Percentiles rank a stretch among this genome's conserved stretches.
These are phyloP conservation scores for Chauna torquata DNA, from an alignment of 2,113 vertebrate genomes.

Conservation along the genomic window DNA sequence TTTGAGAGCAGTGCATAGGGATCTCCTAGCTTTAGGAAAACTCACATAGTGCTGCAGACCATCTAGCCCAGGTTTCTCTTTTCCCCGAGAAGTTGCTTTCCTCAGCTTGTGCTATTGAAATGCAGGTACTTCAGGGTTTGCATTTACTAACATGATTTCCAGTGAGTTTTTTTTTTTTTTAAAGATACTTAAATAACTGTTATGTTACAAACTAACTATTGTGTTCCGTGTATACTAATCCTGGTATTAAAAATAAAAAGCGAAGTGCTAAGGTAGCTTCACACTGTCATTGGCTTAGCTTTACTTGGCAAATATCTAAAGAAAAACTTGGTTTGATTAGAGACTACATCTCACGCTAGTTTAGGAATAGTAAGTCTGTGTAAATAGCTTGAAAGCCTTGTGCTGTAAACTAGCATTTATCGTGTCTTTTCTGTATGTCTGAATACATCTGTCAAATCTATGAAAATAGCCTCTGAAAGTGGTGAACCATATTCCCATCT, in stretches of 20 bases:
- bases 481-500: conserved; percentile 52
- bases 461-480: conserved; percentile 59
- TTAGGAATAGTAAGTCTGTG: not conserved
- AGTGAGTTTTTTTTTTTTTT: not conserved
- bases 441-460: conserved; percentile 62
- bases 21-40: not conserved
- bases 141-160: not conserved
- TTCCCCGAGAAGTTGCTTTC: not conserved
- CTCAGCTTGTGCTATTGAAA: not conserved
- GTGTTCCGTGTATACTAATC: not conserved
- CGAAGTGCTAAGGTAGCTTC: not conserved
- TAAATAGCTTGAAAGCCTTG: conserved; percentile 38
- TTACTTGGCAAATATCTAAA: not conserved
- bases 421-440: not conserved
- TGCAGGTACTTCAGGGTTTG: not conserved
- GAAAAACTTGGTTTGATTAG: not conserved
- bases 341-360: not conserved
- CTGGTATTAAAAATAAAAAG: not conserved
- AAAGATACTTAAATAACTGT: not conserved
- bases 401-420: conserved; percentile 42
- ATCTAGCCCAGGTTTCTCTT: not conserved
- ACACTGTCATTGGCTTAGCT: not conserved
- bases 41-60: not conserved
- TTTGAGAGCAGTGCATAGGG: not conserved
- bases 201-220: not conserved